Percentiles rank a stretch among this genome's conserved stretches.
Conservation (phyloP, 1,140 invertebrate species). For the Camponotus floridanus region DNA sequence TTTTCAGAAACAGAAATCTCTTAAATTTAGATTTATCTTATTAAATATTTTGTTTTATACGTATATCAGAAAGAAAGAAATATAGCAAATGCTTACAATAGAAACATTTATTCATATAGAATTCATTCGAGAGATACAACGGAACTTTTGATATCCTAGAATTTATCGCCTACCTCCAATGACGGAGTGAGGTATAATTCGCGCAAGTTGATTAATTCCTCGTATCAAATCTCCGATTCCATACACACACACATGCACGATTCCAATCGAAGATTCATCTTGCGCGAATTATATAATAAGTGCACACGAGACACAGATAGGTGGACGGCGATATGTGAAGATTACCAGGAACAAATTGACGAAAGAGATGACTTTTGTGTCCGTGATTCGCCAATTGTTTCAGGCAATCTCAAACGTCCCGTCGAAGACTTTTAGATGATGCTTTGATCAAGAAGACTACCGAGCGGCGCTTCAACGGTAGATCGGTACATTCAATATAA, state of each 20-base stretch:
- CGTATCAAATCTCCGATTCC: conserved; percentile 26
- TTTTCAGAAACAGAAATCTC: not conserved
- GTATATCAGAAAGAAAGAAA: not conserved
- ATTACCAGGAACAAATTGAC: conserved; percentile 59
- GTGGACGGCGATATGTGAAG: conserved; percentile 71
- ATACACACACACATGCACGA: not conserved
- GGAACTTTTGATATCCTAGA: conserved; percentile 76
- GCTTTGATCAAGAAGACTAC: conserved; percentile 63
- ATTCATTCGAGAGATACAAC: conserved; percentile 79
- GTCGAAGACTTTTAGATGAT: conserved; percentile 68
- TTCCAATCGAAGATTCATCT: conserved; percentile 40
- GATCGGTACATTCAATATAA: conserved; percentile 60
- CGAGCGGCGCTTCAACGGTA: conserved; percentile 48
- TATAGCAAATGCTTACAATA: conserved; percentile 74
- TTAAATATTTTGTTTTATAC: not conserved
- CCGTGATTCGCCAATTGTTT: not conserved
- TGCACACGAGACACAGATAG: conserved; percentile 82
- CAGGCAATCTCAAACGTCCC: conserved; percentile 52
- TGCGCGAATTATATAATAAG: conserved; percentile 76
- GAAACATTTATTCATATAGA: conserved; percentile 83
- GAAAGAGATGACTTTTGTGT: not conserved
- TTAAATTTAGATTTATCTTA: not conserved
- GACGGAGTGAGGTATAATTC: conserved; percentile 69
- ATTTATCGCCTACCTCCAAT: conserved; percentile 67
- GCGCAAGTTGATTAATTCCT: conserved; percentile 64